Percentiles rank a stretch among this genome's conserved stretches.
Conservation (phyloP, 1,140 invertebrate species). For the Pollicipes pollicipes region DNA sequence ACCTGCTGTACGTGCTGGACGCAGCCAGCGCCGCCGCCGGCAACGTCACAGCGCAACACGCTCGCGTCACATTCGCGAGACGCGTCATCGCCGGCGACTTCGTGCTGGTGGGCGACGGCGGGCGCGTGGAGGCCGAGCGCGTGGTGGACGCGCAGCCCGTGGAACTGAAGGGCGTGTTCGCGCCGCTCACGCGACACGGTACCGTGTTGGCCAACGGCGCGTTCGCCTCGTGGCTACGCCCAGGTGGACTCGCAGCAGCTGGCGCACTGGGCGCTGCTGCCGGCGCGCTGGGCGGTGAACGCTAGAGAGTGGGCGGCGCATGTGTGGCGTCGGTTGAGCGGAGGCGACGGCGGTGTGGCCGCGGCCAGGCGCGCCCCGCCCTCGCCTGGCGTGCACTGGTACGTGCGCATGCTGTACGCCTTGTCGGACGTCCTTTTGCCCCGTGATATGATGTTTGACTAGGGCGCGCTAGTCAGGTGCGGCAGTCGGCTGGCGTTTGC, state of each 20-base stretch:
- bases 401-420: slow-evolving; percentile 23
- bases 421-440: slow-evolving; percentile 19
- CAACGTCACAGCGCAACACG: too few species aligned
- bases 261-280: slow-evolving; percentile 24
- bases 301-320: neutral
- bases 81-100: neutral
- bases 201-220: slow-evolving; percentile 28
- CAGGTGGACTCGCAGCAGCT: slow-evolving; percentile 25
- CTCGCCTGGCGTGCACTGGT: slow-evolving; percentile 25
- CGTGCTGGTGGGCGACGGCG: slow-evolving; percentile 8
- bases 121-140: slow-evolving; percentile 13
- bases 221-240: slow-evolving; percentile 30
- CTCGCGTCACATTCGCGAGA: neutral
- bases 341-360: neutral
- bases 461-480: too few species aligned
- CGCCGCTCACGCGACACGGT: slow-evolving; percentile 28
- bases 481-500: too few species aligned
- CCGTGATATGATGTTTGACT: neutral
- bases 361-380: too few species aligned
- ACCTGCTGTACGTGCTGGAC: slow-evolving; percentile 25
- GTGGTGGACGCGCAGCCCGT: too few species aligned
- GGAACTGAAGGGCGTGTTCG: slow-evolving; percentile 24
- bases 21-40: neutral
- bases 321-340: too few species aligned
- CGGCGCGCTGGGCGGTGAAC: slow-evolving; percentile 17